Base-by-base conservation (phyloP, 2,888 invertebrate species). In the Apamea sordens region DNA sequence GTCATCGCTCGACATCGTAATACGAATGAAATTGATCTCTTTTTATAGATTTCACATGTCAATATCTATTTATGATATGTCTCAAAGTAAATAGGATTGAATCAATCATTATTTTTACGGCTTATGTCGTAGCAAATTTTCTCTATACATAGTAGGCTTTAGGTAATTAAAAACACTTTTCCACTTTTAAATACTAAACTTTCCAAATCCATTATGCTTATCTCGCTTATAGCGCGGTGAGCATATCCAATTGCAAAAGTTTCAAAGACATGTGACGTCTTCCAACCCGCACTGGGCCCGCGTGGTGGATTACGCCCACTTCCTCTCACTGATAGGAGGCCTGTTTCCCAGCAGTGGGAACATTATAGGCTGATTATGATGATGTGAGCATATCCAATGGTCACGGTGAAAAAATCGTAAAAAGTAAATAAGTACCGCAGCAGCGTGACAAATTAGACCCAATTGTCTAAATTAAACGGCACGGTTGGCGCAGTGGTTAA, bases 11-110 rank as follows among this genome's bases (percentile, higher is more conserved):
- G 36, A 61, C 41, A 41, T 32, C 36, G 44, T 76, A 59, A 80
- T 80, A 71, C 59, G 41, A 28, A 47, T 75, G 82, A 78, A 82
- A 84, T 82, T 89, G 76, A 80, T 84, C 69, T 78, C 41, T 41
- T 73, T 61, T 88, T 84, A 76, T 73, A 53, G 70, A 64, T 79
- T 79, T 84, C 69, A 53, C 72, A 72, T 75, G 77, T 68, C 72
- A 47, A 53, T 63, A 64, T 77, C 73, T 56, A 21, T 78, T 83
- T 72, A 50, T 71, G 69, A 64, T 59, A 56, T 70, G 47, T 80
- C 18, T 69, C 44, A 15, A 61, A 76, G 24, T 79, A 88, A 82
- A 86, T 70, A n/a, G 32, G 56, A 61, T 76, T 76, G 2, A 36
- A 36, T 64, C 36, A 11, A 24, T 65, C 36, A 53, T 61, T 68